Percentiles rank a stretch among this genome's conserved stretches.
Evolutionary conservation across 2,888 invertebrate species (phyloP).

Genomic region (Dascillus cervinus): DNA sequence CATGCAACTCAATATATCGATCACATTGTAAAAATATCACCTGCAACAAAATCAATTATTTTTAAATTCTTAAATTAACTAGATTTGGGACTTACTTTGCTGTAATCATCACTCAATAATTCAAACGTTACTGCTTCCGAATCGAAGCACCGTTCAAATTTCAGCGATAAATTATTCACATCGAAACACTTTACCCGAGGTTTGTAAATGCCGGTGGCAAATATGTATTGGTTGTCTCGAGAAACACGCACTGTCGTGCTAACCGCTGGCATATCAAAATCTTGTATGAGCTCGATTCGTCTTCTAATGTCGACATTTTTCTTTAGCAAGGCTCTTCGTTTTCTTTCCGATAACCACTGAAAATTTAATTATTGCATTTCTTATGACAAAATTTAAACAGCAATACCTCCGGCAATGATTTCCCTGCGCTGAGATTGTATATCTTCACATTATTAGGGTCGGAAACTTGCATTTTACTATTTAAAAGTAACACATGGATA

Average conservation of each 20-base stretch:
- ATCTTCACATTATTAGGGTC: slow-evolving; percentile 95
- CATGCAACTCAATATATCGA: slow-evolving; percentile 92
- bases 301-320: slow-evolving; percentile 85
- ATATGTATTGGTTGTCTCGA: slow-evolving; percentile 84
- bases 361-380: slow-evolving; percentile 27
- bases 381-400: slow-evolving; percentile 9
- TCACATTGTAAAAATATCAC: slow-evolving; percentile 84
- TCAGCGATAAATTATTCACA: slow-evolving; percentile 88
- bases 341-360: slow-evolving; percentile 82
- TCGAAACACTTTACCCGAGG: slow-evolving; percentile 95
- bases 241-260: slow-evolving; percentile 79
- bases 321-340: slow-evolving; percentile 71
- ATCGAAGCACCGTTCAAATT: slow-evolving; percentile 97
- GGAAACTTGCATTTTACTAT: slow-evolving; percentile 85
- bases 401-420: slow-evolving; percentile 92
- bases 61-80: slow-evolving; percentile 5
- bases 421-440: slow-evolving; percentile 94
- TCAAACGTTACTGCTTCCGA: slow-evolving; percentile 93
- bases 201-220: slow-evolving; percentile 93
- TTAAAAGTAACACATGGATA: too few species aligned
- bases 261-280: slow-evolving; percentile 97
- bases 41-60: slow-evolving; percentile 54
- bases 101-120: slow-evolving; percentile 90
- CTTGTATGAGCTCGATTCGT: slow-evolving; percentile 94
- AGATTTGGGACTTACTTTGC: slow-evolving; percentile 68